A percentile compares a stretch with the other conserved stretches of the same genome.
These are phyloP conservation scores for Xiphophorus maculatus DNA, from an alignment of 2,113 vertebrate species.

Conservation along the genomic window DNA sequence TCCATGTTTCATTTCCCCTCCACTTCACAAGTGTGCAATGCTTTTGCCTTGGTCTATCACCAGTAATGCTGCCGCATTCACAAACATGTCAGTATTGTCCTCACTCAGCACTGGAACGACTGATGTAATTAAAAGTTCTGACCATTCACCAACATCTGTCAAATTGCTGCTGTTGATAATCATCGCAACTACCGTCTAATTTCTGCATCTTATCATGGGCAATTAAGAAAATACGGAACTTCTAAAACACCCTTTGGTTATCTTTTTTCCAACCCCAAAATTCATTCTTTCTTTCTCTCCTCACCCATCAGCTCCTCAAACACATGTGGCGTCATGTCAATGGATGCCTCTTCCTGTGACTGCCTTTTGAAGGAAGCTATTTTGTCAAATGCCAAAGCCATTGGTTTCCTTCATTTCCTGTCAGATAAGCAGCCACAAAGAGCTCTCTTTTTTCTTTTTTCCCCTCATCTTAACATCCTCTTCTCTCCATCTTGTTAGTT, in stretches of 20 bases:
- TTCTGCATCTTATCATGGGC: conserved; percentile 75
- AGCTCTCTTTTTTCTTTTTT: conserved; percentile 67
- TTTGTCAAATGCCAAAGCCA: conserved; percentile 79
- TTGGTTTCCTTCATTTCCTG: conserved; percentile 83
- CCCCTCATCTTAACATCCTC: conserved; percentile 73
- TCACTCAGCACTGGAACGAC: conserved; percentile 40
- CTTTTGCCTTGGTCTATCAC: too few relatives aligned
- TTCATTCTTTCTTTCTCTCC: conserved; percentile 29
- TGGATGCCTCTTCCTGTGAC: conserved; percentile 70
- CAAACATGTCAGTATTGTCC: conserved; percentile 41
- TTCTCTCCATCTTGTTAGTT: conserved; percentile 72
- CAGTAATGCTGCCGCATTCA: neutral
- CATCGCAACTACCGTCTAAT: conserved; percentile 78
- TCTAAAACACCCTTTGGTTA: conserved; percentile 75
- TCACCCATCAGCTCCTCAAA: conserved; percentile 49
- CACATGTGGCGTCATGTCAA: conserved; percentile 68
- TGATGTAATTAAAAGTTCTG: conserved; percentile 59
- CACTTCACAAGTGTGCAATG: too few relatives aligned
- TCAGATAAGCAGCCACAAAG: conserved; percentile 83
- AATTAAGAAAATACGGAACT: conserved; percentile 78
- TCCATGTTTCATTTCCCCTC: too few relatives aligned
- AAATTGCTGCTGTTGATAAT: conserved; percentile 75
- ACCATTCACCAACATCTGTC: conserved; percentile 72
- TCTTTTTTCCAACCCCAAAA: conserved; percentile 54
- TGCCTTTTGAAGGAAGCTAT: conserved; percentile 82